These are phyloP conservation scores for Chelonus insularis DNA, from an alignment of 1,140 invertebrate genomes.

Conservation along the genomic window DNA sequence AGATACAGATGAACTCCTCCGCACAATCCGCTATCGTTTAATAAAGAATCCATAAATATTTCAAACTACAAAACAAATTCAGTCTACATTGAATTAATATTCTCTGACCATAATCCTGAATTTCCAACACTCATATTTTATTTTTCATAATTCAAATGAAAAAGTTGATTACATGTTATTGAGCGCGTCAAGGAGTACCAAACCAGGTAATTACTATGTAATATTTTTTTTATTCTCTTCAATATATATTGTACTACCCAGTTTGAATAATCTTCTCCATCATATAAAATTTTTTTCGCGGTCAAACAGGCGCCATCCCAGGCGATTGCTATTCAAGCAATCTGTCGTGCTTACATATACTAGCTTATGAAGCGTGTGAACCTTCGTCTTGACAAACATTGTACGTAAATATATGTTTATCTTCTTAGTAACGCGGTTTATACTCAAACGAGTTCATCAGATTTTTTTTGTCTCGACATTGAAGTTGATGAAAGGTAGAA, in stretches of 20 bases:
- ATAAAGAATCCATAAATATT: no score
- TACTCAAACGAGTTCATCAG: neutral
- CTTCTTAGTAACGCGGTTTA: neutral
- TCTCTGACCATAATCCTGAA: no score
- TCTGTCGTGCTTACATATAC: slow-evolving; percentile 13
- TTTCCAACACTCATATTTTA: slow-evolving; percentile 2
- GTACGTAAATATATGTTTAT: slow-evolving; percentile 7
- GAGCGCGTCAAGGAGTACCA: slow-evolving; percentile 5
- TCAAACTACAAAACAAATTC: no score
- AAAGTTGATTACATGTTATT: slow-evolving; percentile 20
- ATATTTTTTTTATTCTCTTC: neutral
- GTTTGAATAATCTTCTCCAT: slow-evolving; percentile 4
- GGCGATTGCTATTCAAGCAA: slow-evolving; percentile 3
- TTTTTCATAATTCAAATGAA: neutral
- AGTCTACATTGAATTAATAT: no score
- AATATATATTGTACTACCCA: slow-evolving; percentile 12
- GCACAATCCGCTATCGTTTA: no score
- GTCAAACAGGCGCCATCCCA: slow-evolving; percentile 12
- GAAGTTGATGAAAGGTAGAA: no score
- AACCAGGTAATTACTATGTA: slow-evolving; percentile 22
- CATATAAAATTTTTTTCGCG: slow-evolving; percentile 4
- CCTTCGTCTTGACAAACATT: slow-evolving; percentile 6
- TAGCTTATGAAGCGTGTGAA: neutral
- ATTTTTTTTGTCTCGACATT: neutral
- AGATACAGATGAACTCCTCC: no score